Base-by-base conservation (phyloP, 2,888 invertebrate species). In the Lasioglossum zephyrum region DNA sequence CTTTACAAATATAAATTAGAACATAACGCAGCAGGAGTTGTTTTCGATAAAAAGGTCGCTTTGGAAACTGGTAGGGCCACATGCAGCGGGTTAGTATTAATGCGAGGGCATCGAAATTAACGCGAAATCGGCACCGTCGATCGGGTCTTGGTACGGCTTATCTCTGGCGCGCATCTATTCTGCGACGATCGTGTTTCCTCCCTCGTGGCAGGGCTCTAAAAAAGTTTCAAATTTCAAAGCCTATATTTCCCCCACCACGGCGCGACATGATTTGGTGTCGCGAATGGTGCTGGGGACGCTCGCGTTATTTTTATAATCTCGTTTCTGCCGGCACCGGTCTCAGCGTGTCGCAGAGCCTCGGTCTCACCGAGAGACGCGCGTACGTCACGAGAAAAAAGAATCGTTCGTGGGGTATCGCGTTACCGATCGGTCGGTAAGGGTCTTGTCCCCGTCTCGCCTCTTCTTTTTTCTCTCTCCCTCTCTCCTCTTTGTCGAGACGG, bases 271-370 rank as follows among this genome's bases (percentile, higher is more conserved):
- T 89, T 87, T 88, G 89, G 77, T 78, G 86, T 79, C 82, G 86
- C 83, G 81, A 63, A 74, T 73, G 31, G 73, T 4, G 66, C 41
- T 8, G 73, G 77, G 84, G 82, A 84, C 87, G 66, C 60, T 63
- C 84, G 84, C 86, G 90, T 91, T 91, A 91, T 91, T 91, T 91
- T 91, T 91, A 89, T 83, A 88, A 88, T 89, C 88, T 82, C 89
- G 84, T 84, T 89, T 90, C 76, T 44, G 86, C 84, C 74, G 75
- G 72, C 82, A 78, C 79, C 82, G 41, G 73, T 86, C 86, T 73
- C 86, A 82, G 82, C 88, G 79, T 88, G 86, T 83, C 84, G 84
- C 85, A 84, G 84, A 85, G 84, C 53, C 81, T 81, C 41, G 84
- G 66, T 89, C 80, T 87, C 73, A 82, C 84, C 74, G 70, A 36